Evolutionary conservation across 2,888 invertebrate genomes (phyloP), one percentile per base, ranked within the genome.

Genomic region (Rapana venosa): DNA sequence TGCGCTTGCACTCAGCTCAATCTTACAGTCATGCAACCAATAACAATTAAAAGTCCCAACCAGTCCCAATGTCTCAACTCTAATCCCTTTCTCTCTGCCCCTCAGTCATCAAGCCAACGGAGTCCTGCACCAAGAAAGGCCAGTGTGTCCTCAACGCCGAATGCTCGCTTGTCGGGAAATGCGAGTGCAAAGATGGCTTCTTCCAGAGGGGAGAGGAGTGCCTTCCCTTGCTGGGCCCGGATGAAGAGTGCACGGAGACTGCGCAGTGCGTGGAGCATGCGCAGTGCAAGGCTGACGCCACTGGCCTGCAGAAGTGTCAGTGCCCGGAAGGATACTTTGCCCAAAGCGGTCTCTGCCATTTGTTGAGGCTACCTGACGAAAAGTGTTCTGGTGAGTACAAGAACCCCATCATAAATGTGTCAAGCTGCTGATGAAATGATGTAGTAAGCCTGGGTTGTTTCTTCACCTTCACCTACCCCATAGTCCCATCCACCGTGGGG

Each of bases 111-210:
- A 88, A 87, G 1, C 91, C 91, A 6, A 86, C 81, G 35, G 77
- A 83, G 17, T 36, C 87, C 0, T 91, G 91, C 66, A 86, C 89
- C 13, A 87, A 87, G 86, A 85, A 89, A 77, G 91, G 91, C 11
- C 89, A 90, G 91, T 91, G 91, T 84, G 91, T 91, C 30, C 61
- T 89, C 6, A 58, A 89, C 35, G 91, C 91, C 35, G 91, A 91
- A 88, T 91, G 91, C 86, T 89, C 90, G 20, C 89, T 89, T 2
- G 85, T 85, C n/a, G 89, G 89, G 36, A 87, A 36, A 5, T 91
- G 91, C 66, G 70, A 90, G 58, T 91, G 91, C 81, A 30, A 77
- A 26, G 81, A 89, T 17, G 87, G 79, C 30, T 84, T 32, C 87
- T 88, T 90, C 88, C 88, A 89, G 70, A 61, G 87, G 47, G 90